Evolutionary conservation across 2,888 invertebrate genomes (phyloP).

Genomic region (Oxyteleia sp.): DNA sequence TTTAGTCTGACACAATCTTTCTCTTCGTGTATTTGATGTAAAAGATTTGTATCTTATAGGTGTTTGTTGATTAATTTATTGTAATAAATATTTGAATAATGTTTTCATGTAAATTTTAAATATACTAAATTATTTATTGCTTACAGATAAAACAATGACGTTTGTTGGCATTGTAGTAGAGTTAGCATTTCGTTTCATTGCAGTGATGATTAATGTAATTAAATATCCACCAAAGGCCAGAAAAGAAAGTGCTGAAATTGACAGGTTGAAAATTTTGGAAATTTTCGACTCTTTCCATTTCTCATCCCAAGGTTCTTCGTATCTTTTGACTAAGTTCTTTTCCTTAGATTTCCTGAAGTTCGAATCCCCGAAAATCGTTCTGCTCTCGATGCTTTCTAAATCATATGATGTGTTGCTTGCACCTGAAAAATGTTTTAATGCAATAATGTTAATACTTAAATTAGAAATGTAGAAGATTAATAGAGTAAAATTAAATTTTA

Average conservation of each 20-base stretch:
- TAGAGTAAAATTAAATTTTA: too few relatives aligned
- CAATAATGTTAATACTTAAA: too few relatives aligned
- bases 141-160: constrained; percentile 85
- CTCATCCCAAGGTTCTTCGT: constrained; percentile 88
- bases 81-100: too few relatives aligned
- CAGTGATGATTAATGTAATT: constrained; percentile 92
- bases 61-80: too few relatives aligned
- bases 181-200: constrained; percentile 90
- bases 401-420: constrained; percentile 47
- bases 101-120: too few relatives aligned
- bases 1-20: too few relatives aligned
- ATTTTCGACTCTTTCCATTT: constrained; percentile 90
- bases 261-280: constrained; percentile 92
- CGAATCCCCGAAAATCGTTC: constrained; percentile 80
- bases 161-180: constrained; percentile 79
- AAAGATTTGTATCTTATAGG: too few relatives aligned
- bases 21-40: too few relatives aligned
- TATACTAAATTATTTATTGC: too few relatives aligned
- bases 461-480: too few relatives aligned
- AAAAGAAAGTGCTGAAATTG: constrained; percentile 93
- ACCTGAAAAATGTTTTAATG: background rate
- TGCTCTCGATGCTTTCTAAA: constrained; percentile 58
- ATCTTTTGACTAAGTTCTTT: constrained; percentile 80
- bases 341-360: constrained; percentile 77
- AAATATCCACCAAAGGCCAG: constrained; percentile 95